Evolutionary conservation across 2,113 vertebrate genomes (phyloP), one percentile per base, ranked within the genome.

Genomic region (Lepisosteus osseus): DNA sequence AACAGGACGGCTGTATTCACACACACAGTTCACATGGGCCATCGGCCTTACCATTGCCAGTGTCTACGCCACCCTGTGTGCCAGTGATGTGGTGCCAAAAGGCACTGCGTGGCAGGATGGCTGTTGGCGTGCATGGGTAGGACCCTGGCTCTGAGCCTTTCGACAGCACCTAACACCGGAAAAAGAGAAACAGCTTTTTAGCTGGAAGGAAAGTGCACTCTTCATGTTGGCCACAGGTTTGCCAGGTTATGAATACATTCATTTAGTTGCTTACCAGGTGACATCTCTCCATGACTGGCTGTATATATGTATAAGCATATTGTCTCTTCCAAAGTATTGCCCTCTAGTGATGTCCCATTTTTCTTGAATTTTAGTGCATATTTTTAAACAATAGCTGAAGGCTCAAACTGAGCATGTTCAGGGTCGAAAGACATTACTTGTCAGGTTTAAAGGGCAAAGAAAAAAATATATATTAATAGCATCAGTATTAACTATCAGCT

Each of bases 61-160:
- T 81, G 59, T 97, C 95, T 0, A 90, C 79, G 41, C 91, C 89
- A 15, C 86, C 90, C 84, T 95, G 95, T 67, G 91, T 94, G 68
- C 94, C 95, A 0, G 94, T 95, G 79, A 98, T 99, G 80, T 99
- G 97, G 81, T 98, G 96, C 97, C 97, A 98, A 89, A 98, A 99
- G 65, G 95, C 96, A 0, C 95, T 98, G 66, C 96, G 93, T 45
- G 97, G 96, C 77, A 99, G 87, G 89, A 98, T 97, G 82, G 95
- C 93, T 0, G 95, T 95, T 59, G 95, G 95, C 0, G 95, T 96
- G 77, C 94, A 98, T 65, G 96, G 95, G 72, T 95, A 97, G 6
- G 95, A 96, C 70, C 92, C 89, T 1, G 92, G 84, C 65, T 97
- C 95, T 0, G 91, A 92, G 82, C 94, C 93, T 82, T 95, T 93